Evolutionary conservation across 2,797 vertebrate genomes (phyloP).

Genomic region (Rhynchotus rufescens): DNA sequence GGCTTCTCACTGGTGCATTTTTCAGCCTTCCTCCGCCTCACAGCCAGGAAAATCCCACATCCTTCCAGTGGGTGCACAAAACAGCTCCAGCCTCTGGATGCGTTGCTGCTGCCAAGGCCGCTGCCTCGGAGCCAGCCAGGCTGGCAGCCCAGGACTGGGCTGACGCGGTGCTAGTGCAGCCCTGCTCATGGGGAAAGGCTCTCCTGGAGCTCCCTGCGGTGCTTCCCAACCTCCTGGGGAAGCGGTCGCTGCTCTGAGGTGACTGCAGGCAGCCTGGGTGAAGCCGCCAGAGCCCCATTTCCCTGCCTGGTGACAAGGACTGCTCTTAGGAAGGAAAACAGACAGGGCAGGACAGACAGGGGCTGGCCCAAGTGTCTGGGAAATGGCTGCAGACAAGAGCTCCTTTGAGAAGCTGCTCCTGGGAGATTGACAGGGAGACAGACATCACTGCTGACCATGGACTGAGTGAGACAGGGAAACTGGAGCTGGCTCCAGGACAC

Average conservation of each 20-base stretch:
- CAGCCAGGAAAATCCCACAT: conserved; percentile 69
- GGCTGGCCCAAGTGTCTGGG: conserved; percentile 18
- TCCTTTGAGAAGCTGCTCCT: conserved; percentile 7
- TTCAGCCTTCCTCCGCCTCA: neutral
- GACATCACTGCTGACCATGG: neutral
- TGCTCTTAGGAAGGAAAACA: conserved; percentile 16
- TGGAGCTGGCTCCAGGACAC: neutral
- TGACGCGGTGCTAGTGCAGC: neutral
- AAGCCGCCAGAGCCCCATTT: neutral
- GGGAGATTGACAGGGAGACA: neutral
- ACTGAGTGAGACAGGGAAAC: neutral
- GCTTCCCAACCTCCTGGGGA: neutral
- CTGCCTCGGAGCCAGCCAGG: neutral
- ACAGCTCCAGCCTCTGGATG: conserved; percentile 19
- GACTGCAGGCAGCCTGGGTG: neutral
- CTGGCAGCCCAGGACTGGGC: rapidly evolving
- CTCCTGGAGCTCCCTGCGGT: neutral
- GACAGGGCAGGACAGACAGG: neutral
- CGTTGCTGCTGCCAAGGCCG: neutral
- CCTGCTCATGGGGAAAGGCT: neutral
- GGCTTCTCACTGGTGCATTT: neutral
- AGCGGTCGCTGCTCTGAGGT: neutral
- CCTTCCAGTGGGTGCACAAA: conserved; percentile 47
- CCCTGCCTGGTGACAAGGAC: neutral
- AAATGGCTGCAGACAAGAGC: neutral